These are phyloP conservation scores for Clamator glandarius DNA, from an alignment of 2,797 vertebrate species.

Conservation along the genomic window DNA sequence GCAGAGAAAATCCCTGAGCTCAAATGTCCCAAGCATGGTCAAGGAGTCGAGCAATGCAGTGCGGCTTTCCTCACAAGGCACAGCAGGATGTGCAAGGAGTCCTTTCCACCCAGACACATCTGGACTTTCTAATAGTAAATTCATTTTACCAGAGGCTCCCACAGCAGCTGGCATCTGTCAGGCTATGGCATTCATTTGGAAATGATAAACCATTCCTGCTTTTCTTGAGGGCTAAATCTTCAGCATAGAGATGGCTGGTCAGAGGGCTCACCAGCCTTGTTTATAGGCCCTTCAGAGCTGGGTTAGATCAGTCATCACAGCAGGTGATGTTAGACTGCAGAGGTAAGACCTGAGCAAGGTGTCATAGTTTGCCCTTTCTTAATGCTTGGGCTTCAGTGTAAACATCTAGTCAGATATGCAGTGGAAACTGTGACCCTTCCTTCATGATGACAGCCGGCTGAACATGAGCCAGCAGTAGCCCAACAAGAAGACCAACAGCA, in stretches of 20 bases:
- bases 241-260: not conserved
- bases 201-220: not conserved
- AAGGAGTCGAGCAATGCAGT: rapidly evolving
- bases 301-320: not conserved
- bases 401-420: not conserved
- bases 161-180: not conserved
- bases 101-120: not conserved
- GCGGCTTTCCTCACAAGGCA: not conserved
- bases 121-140: not conserved
- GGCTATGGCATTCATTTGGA: not conserved
- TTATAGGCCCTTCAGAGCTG: not conserved
- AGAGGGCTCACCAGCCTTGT: not conserved
- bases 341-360: not conserved
- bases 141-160: not conserved
- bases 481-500: too few species aligned
- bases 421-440: not conserved
- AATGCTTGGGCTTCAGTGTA: not conserved
- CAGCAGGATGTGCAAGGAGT: not conserved
- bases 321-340: not conserved
- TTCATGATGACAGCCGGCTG: not conserved
- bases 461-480: too few species aligned
- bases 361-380: not conserved
- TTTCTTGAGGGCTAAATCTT: not conserved
- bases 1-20: not conserved
- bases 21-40: rapidly evolving